Evolutionary conservation across 2,888 invertebrate species (phyloP).

Genomic region (Gymnosoma rotundatum): DNA sequence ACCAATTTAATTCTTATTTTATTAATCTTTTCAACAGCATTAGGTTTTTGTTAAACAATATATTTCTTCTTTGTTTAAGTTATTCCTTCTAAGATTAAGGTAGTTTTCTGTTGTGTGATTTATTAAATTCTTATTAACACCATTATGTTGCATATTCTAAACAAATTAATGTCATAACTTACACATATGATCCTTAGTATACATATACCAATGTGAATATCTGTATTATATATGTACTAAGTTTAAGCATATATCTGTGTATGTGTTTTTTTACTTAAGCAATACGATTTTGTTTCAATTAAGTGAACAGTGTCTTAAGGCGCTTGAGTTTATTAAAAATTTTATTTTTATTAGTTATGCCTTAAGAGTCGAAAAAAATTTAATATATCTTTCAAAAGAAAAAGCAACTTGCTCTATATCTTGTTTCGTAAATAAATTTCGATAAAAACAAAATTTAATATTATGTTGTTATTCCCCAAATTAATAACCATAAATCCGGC

Average conservation of each 20-base stretch:
- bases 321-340: too few relatives aligned
- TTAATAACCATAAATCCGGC: too few relatives aligned
- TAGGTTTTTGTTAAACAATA: too few relatives aligned
- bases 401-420: too few relatives aligned
- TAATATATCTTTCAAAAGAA: too few relatives aligned
- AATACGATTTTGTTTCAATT: not conserved
- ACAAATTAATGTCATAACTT: slow-evolving; percentile 12
- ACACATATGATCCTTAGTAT: not conserved
- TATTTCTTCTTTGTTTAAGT: not conserved
- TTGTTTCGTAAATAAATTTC: too few relatives aligned
- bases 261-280: not conserved
- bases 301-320: too few relatives aligned
- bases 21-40: slow-evolving; percentile 60
- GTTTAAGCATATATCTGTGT: too few relatives aligned
- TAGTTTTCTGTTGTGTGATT: slow-evolving; percentile 47
- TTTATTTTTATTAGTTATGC: not conserved
- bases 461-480: too few relatives aligned
- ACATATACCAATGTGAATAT: not conserved
- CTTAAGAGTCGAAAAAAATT: too few relatives aligned
- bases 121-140: slow-evolving; percentile 5
- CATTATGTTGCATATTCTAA: slow-evolving; percentile 53
- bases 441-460: too few relatives aligned
- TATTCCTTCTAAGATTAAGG: slow-evolving; percentile 19
- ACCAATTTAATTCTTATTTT: slow-evolving; percentile 68
- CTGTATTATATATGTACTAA: not conserved